Base-by-base conservation (phyloP, 2,888 invertebrate species). In the Sceliomorpha sp. region DNA sequence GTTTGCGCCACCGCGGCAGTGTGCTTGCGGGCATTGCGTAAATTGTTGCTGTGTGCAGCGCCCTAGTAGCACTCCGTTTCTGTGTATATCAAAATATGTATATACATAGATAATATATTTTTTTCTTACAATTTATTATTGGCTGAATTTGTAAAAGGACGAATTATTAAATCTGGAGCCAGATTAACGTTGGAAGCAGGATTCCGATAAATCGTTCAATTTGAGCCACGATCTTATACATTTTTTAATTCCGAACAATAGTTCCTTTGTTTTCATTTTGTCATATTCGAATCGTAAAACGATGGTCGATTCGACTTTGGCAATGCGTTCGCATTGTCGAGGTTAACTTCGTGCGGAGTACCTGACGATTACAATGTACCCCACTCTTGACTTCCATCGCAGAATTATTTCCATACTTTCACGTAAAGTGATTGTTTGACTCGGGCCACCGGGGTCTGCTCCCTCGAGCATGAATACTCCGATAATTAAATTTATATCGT, bases 361-460 rank as follows among this genome's bases (percentile, higher is more conserved):
- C 32, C 42, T 42, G 59, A 53, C 44, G 58, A 31, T 48, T 36
- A 55, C 56, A 56, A 58, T 39, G 47, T 37, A 48, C 45, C 29
- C 8, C 20, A 44, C 72, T 47, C 59, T 68, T 72, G 48, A 75
- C 74, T 77, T 80, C 71, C 76, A 75, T 72, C 73, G 75, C 63
- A 78, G 82, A 81, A 85, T 85, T 80, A 85, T 86, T 86, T 86
- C 81, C 84, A 85, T 85, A 85, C 86, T 86, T 86, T 86, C 85
- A 85, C 85, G 84, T 85, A 84, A 85, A 85, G 85, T 85, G 86
- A 86, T 86, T 86, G 86, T 86, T 85, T 82, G 78, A 78, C 59
- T 73, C 73, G 76, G 78, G 81, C 80, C 79, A 79, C 75, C 75
- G 79, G 82, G 77, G 79, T 56, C 80, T 82, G 84, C 80, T 82